Evolutionary conservation across 2,113 vertebrate species (phyloP), one percentile per base, ranked within the genome.

Genomic region (Haemorhous mexicanus): DNA sequence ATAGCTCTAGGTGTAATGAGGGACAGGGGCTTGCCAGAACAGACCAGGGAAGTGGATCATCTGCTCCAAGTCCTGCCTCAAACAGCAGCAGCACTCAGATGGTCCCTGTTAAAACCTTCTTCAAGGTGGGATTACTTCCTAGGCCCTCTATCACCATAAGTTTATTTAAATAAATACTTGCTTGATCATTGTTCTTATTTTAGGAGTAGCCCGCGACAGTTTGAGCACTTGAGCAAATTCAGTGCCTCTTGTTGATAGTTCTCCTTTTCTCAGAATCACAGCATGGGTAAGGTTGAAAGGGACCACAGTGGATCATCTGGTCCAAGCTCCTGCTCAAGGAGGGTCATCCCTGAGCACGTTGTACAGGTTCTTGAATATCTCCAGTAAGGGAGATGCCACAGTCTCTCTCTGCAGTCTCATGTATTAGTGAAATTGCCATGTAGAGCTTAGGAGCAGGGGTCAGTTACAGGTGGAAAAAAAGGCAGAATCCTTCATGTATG

Each of bases 301-400:
- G 41, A 56, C 26, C 64, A 70, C 32, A 28, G 35, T 23, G 21
- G n/a, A 16, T 83, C 41, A 56, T 76, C 41, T 49, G 41, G 47
- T 62, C 47, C 55, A 69, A 55, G 8, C 55, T 62, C 30, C n/a
- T 47, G 24, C 72, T 90, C 26, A 19, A 35, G 70, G 12, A 49
- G 49, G 43, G 22, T 33, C 32, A 44, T 28, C 32, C 49, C 50
- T 0, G 3, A 56, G 35, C 35, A 50, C 0, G 0, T 43, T 70
- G 41, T 32, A 23, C 56, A 28, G 35, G 22, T 63, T 63, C 35
- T 49, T 55, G 8, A 63, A 10, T 63, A 69, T 49, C 18, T 49
- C 15, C 47, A 62, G 12, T 33, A 35, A 43, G 30, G 41, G 49
- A 43, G 30, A 16, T 12, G 41, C 26, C 21, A 35, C 72, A 56